phyloP scores from a whole-genome alignment of 2,888 invertebrate genomes.

The Amblyjoppa fuscipennis region DNA sequence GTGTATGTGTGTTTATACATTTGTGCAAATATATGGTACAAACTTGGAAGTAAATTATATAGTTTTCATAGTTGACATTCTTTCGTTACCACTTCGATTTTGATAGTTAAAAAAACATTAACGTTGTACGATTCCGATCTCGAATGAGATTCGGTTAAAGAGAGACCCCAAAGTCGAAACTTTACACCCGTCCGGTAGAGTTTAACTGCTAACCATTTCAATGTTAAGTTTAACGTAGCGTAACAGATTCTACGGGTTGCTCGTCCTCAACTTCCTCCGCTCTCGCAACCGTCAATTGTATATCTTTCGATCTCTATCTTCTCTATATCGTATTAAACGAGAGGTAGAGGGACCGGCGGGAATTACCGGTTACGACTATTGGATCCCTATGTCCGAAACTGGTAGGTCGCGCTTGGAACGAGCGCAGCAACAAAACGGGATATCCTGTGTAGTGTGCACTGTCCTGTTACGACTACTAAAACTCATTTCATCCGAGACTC shows the following conservation, averaged over 20 bases:
- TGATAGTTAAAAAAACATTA: neutral
- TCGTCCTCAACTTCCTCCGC: slow-evolving; percentile 48
- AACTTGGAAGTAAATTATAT: neutral
- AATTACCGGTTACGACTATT: slow-evolving; percentile 65
- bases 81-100: neutral
- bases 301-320: slow-evolving; percentile 44
- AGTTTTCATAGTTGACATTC: neutral
- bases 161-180: slow-evolving; percentile 28
- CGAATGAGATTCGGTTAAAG: slow-evolving; percentile 39
- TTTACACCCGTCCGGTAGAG: slow-evolving; percentile 50
- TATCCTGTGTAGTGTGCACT: slow-evolving; percentile 37
- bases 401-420: slow-evolving; percentile 20
- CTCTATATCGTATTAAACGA: slow-evolving; percentile 31
- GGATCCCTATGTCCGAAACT: slow-evolving; percentile 50
- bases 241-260: slow-evolving; percentile 60
- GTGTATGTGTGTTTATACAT: slow-evolving; percentile 41
- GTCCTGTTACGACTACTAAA: slow-evolving; percentile 39
- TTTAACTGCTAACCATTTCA: slow-evolving; percentile 64
- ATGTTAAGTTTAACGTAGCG: slow-evolving; percentile 67
- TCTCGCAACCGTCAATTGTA: slow-evolving; percentile 17
- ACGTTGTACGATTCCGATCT: slow-evolving; percentile 23
- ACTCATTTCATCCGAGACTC: slow-evolving; percentile 27
- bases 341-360: slow-evolving; percentile 11
- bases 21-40: slow-evolving; percentile 1
- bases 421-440: slow-evolving; percentile 17